A percentile compares a stretch with the other conserved stretches of the same genome.
Evolutionary conservation across 2,888 invertebrate genomes (phyloP).

Genomic region (Drosophila limbata): DNA sequence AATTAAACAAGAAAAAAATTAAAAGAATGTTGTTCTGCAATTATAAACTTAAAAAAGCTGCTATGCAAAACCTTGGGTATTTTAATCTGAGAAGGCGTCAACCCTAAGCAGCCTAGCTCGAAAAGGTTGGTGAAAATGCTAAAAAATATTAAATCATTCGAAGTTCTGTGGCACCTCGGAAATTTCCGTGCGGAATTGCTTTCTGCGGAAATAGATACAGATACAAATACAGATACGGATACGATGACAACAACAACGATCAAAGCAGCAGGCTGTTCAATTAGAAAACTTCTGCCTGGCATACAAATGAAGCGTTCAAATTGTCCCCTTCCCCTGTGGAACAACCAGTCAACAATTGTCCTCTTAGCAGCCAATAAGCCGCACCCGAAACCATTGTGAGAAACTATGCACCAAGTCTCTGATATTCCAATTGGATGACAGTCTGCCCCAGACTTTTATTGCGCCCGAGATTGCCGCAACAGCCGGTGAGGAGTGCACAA

Average conservation of each 20-base stretch:
- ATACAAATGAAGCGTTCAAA: constrained; percentile 65
- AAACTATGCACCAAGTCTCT: constrained; percentile 33
- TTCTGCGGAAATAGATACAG: too few relatives aligned
- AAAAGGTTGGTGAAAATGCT: too few relatives aligned
- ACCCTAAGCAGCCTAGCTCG: too few relatives aligned
- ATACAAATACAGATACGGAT: too few relatives aligned
- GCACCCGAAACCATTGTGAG: constrained; percentile 40
- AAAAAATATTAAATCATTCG: too few relatives aligned
- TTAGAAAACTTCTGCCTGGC: constrained; percentile 46
- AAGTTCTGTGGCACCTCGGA: too few relatives aligned
- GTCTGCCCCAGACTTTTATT: constrained; percentile 49
- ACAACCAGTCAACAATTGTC: constrained; percentile 42
- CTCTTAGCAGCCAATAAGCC: constrained; percentile 63
- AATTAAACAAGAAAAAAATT: too few relatives aligned
- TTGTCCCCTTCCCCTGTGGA: constrained; percentile 15
- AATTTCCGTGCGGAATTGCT: too few relatives aligned
- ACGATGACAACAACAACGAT: constrained; percentile 13
- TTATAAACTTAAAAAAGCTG: too few relatives aligned
- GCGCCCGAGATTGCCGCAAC: constrained; percentile 39
- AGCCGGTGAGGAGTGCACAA: constrained; percentile 45
- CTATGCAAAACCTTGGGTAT: too few relatives aligned
- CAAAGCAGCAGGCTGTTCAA: constrained; percentile 40
- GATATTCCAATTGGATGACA: constrained; percentile 22
- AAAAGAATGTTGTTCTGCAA: too few relatives aligned
- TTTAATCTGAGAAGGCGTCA: too few relatives aligned